Base-by-base conservation (phyloP, 35 echinoderm and acorn worm genomes). In the Apostichopus japonicus region DNA sequence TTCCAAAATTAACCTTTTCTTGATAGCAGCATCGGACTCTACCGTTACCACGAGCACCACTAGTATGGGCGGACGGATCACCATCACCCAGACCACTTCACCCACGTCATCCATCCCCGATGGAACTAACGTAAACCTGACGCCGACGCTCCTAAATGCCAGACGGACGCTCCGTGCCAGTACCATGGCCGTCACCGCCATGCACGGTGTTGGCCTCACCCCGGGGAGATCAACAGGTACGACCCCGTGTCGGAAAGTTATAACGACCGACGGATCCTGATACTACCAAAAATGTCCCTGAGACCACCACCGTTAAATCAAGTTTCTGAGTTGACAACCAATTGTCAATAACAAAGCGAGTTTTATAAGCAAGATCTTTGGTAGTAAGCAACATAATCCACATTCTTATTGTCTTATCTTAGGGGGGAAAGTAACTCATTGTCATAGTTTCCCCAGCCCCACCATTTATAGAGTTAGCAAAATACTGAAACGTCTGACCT, bases 21-120 rank as follows among this genome's bases (percentile, higher is more conserved):
- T 44, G 33, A 44, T 90, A 9, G 17, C 79, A 92, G 72, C 54
- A 5, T 24, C 80, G 2, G 72, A 71, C 14, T 24, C 94, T 19
- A 80, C 83, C 4, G 52, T 62, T 21, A 87, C 90, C 7, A 79
- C 71, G 19, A 91, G 23, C 17, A 92, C 88, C 1, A 88, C 92
- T 6, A 87, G 94, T 14, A 58, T 93, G 57, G 96, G 96, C 24
- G 96, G 96, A 16, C 93, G 96, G 21, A 97, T 97, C 90, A 97
- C 93, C 27, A 91, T 96, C 52, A 93, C 95, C 13, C 77, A 93
- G 19, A 77, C 95, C 27, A 65, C 90, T 1, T 80, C 93, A 7
- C 56, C 90, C 0, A 71, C 87, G 27, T 61, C 95, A 22, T 71
- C 93, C 4, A 90, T 73, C 52, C 21, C 78, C 61, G 94, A 98